Conservation (phyloP, 2,888 invertebrate species). For the Hirtodrosophila trivittata region DNA sequence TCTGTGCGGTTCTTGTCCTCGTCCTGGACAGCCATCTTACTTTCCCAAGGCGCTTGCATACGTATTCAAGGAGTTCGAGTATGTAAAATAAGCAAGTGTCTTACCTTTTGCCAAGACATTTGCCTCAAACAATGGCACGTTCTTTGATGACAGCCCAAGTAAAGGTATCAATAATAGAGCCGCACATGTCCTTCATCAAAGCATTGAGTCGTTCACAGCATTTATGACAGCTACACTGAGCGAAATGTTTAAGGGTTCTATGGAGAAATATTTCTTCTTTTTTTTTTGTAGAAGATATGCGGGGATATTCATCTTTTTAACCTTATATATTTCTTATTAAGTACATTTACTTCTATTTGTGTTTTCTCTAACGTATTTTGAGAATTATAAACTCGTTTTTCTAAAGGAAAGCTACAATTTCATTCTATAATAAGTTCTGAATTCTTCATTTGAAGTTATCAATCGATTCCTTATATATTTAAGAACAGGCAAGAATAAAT, state of each 20-base stretch:
- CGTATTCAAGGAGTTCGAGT: slow-evolving; percentile 15
- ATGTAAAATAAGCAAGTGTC: slow-evolving; percentile 71
- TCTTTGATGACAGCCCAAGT: slow-evolving; percentile 59
- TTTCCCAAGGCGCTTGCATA: slow-evolving; percentile 51
- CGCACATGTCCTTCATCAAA: slow-evolving; percentile 65
- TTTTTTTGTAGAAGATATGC: too few relatives aligned
- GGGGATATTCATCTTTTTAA: too few relatives aligned
- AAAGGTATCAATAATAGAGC: slow-evolving; percentile 69
- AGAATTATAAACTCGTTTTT: too few relatives aligned
- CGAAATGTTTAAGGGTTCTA: not conserved
- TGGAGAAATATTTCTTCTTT: too few relatives aligned
- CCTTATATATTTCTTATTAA: too few relatives aligned
- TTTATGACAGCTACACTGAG: slow-evolving; percentile 59
- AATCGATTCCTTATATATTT: too few relatives aligned
- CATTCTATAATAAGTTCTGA: too few relatives aligned
- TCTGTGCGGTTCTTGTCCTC: slow-evolving; percentile 51
- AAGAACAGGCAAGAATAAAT: too few relatives aligned
- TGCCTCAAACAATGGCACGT: slow-evolving; percentile 66
- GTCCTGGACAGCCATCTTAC: slow-evolving; percentile 15
- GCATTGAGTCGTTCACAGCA: slow-evolving; percentile 52
- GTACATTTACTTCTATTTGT: too few relatives aligned
- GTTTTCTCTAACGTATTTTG: too few relatives aligned
- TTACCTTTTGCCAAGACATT: slow-evolving; percentile 71
- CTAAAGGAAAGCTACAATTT: too few relatives aligned
- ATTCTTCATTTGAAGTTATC: too few relatives aligned